Evolutionary conservation across 2,888 invertebrate genomes (phyloP), one percentile per base, ranked within the genome.

Genomic region (Axea sp.): DNA sequence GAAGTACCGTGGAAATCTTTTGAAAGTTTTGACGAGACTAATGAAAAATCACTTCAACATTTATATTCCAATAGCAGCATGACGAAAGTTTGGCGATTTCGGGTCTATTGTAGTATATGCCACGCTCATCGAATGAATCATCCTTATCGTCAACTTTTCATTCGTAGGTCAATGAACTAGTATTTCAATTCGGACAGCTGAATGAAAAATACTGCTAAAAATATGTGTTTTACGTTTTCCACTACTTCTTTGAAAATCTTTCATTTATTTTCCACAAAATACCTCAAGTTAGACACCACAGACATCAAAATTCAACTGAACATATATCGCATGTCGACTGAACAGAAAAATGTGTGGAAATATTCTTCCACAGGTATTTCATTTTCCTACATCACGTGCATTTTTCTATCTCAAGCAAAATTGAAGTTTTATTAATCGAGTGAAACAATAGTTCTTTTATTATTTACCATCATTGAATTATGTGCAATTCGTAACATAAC

Each of bases 1-100:
- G n/a, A n/a, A n/a, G n/a, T n/a, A n/a, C n/a, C n/a, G n/a, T n/a
- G n/a, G n/a, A n/a, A n/a, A n/a, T n/a, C n/a, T n/a, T n/a, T n/a
- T n/a, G 15, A n/a, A 67, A 67, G 22, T 57, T 57, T 67, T 35
- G 9, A 7, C 5, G 39, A 22, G 19, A 4, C 28, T 57, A 67
- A 53, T 51, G 59, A 59, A 68, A 68, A 68, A 59, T 68, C 68
- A 51, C 55, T 67, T 49, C 24, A 43, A 37, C 55, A 68, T 67
- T 57, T 67, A 35, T 57, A 67, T 67, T 67, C 65, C 28, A 26
- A n/a, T 17, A 26, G 41, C 41, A 28, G 41, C 28, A 19, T 59
- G 41, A 39, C 67, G 39, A 57, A 67, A 67, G 47, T 67, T 47
- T 31, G 67, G 47, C 57, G 15, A 67, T 67, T 57, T n/a, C n/a